Conservation (phyloP, 2,888 invertebrate species). For the Eristalis tenax region DNA sequence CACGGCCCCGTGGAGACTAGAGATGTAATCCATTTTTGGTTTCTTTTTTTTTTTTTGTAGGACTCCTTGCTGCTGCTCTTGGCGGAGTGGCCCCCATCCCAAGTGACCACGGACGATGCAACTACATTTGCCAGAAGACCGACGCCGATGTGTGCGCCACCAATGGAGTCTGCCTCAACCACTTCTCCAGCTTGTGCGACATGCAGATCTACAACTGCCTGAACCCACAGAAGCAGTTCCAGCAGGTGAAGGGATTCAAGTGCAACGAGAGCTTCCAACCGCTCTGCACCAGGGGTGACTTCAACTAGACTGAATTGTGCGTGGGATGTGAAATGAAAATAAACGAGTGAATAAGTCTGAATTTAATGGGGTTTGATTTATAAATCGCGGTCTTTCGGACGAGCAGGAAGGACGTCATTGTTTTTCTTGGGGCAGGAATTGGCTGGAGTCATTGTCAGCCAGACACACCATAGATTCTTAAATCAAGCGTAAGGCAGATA, state of each 20-base stretch:
- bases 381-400: not conserved
- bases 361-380: not conserved
- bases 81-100: conserved; percentile 37
- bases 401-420: too few species aligned
- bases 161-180: conserved; percentile 76
- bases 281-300: conserved; percentile 46
- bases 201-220: conserved; percentile 77
- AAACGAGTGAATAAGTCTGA: not conserved
- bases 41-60: not conserved
- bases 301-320: conserved; percentile 1
- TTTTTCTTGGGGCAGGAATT: too few species aligned
- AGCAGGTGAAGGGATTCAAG: conserved; percentile 74
- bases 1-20: too few species aligned
- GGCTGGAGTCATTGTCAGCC: too few species aligned
- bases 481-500: too few species aligned
- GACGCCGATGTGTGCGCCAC: conserved; percentile 75
- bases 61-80: conserved; percentile 24
- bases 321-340: not conserved
- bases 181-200: conserved; percentile 78
- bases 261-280: conserved; percentile 70
- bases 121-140: conserved; percentile 46
- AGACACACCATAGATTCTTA: too few species aligned
- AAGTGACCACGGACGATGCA: conserved; percentile 33
- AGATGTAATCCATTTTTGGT: not conserved
- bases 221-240: conserved; percentile 75